Base-by-base conservation (phyloP, 2,113 vertebrate species). In the Neolamprologus modestus region DNA sequence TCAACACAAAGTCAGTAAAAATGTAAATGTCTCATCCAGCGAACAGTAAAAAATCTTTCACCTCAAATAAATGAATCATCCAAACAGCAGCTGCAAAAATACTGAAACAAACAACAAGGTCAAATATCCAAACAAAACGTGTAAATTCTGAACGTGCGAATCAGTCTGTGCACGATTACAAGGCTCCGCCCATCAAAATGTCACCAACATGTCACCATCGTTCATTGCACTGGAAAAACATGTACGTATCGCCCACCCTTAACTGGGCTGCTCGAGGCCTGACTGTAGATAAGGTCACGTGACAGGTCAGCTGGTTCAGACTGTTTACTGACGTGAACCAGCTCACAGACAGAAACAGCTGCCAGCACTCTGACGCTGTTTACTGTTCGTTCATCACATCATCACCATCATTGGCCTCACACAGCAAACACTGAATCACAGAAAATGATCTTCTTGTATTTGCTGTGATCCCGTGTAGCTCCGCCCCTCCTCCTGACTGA, bases 81-180 rank as follows among this genome's bases (percentile, higher is more conserved):
- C 55, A 28, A 57, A 16, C 24, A 57, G 55, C 13, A 57, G 55
- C 55, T 28, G 12, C 55, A 28, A 2, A 28, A 57, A 16, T 28
- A 57, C 24, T 28, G 55, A 57, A 57, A 57, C 55, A 28, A 57
- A 26, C 54, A 28, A 5, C 1, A 54, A 57, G 55, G 24, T 57
- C 55, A 57, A 5, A 57, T 57, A 57, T 57, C 55, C 55, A 16
- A 28, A 57, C 24, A 57, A 57, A 57, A 57, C 24, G 13, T 57
- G 24, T 16, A 0, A 57, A 57, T 57, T 8, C 0, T 26, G 1
- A 57, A 57, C 3, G 7, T 28, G 55, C 0, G 4, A 57, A 57
- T 57, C 24, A 28, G 55, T 57, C 55, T 28, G 55, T 57, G 4
- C 24, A 57, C 14, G 13, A 57, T 57, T 57, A 57, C 55, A 57